Conservation (phyloP, 92 coral and sea anemone genomes). For the Virgularia gustaviana region DNA sequence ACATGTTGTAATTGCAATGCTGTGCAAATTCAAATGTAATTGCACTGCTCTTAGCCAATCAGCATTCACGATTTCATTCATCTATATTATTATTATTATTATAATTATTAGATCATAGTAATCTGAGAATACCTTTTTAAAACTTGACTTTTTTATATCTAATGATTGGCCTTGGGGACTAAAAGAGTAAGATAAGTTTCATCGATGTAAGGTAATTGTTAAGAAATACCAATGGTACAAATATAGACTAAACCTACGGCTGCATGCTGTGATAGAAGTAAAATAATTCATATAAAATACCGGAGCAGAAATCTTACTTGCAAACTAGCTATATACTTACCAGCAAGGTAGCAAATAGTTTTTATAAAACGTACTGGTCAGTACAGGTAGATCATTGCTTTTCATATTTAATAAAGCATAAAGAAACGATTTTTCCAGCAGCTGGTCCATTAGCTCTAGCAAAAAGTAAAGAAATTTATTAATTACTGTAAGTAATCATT, state of each 20-base stretch:
- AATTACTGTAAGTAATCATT: too few species aligned
- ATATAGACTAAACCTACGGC: neutral
- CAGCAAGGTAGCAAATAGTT: conserved; percentile 75
- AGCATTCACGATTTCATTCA: too few species aligned
- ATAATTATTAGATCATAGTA: too few species aligned
- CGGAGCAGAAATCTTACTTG: neutral
- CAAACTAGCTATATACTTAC: conserved; percentile 35
- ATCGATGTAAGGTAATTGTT: neutral
- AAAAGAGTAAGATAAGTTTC: neutral
- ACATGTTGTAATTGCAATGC: neutral
- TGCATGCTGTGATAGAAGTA: neutral
- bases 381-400: conserved; percentile 60
- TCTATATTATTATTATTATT: too few species aligned
- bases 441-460: conserved; percentile 77
- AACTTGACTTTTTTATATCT: conserved; percentile 84
- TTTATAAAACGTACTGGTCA: conserved; percentile 80
- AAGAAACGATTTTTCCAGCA: conserved; percentile 75
- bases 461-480: neutral
- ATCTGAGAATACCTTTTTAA: conserved; percentile 76
- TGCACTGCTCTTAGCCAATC: too few species aligned
- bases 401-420: conserved; percentile 75
- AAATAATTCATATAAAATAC: neutral
- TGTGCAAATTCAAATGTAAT: neutral
- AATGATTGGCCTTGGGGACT: conserved; percentile 75
- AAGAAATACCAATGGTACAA: neutral